Base-by-base conservation (phyloP, 2,113 vertebrate species). In the Dryoscopus gambensis region DNA sequence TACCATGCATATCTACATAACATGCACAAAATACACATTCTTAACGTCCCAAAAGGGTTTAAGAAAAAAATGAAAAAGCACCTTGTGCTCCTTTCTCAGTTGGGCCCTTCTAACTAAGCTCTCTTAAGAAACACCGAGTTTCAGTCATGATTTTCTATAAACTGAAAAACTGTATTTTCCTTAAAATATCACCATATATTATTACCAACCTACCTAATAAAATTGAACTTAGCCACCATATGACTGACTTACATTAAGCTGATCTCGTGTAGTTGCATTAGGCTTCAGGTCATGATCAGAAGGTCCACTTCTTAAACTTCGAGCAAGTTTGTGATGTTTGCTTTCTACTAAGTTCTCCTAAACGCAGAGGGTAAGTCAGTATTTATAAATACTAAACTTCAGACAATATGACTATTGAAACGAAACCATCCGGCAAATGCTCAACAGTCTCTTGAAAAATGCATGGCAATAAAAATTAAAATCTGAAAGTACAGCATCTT, bases 291-390 rank as follows among this genome's bases (percentile, higher is more conserved):
- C 99, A 57, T 99, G 99, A 92, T 99, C 99, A 28, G 99, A 99
- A 13, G 99, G 99, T 40, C 99, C 99, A 28, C 99, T 99, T 96
- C 99, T 98, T 89, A 99, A 98, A 94, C 99, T 99, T 70, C 99
- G 98, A 69, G 99, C 99, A 97, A 99, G 98, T 89, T 99, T 99
- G 97, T 99, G 99, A 90, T 99, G 99, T 88, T 99, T 99, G 91
- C 99, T 99, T 95, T 99, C 99, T 82, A 99, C 99, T 96, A 99
- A 98, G 96, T 99, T 99, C 97, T 99, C 99, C 99, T 99, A 89
- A 79, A 93, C 0, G 13, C 52, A 84, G 68, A 84, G 39, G 20
- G 40, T 62, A 89, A 80, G 93, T 94, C 57, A 83, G 52, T 15
- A 77, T 46, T 71, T 79, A 67, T 22, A 68, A 75, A 71, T 20